Percentiles rank a stretch among this genome's conserved stretches.
Conservation (phyloP, 2,888 invertebrate genomes). For the Diaphora mendica region DNA sequence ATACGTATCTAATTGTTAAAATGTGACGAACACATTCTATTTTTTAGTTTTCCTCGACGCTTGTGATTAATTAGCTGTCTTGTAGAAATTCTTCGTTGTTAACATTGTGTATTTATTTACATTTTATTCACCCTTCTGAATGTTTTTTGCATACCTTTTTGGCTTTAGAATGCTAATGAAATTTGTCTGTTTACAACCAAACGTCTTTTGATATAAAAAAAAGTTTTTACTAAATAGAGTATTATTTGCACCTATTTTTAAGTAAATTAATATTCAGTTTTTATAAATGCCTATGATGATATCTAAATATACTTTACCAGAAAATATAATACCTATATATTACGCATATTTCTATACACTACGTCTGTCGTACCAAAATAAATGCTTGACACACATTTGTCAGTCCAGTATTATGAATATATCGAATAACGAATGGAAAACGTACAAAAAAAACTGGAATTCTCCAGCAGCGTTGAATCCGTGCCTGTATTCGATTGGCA, state of each 20-base stretch:
- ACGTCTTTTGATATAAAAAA: constrained; percentile 17
- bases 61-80: constrained; percentile 73
- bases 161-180: constrained; percentile 18
- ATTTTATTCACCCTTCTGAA: constrained; percentile 30
- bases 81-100: constrained; percentile 48
- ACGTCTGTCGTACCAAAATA: constrained; percentile 16
- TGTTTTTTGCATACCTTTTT: constrained; percentile 43
- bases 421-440: neutral
- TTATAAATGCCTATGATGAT: constrained; percentile 11
- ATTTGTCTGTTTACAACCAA: constrained; percentile 14
- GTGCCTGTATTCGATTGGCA: constrained; percentile 68
- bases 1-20: constrained; percentile 59
- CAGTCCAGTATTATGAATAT: neutral
- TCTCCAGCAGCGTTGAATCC: constrained; percentile 70
- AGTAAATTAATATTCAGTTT: neutral
- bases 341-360: constrained; percentile 23
- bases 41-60: constrained; percentile 66
- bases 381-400: constrained; percentile 4
- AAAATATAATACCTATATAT: constrained; percentile 23
- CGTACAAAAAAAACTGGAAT: constrained; percentile 54
- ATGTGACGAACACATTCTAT: constrained; percentile 68
- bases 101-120: constrained; percentile 42
- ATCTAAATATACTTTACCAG: neutral
- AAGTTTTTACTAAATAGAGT: constrained; percentile 14
- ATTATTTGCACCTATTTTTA: constrained; percentile 12